phyloP scores from a whole-genome alignment of 2,113 vertebrate species.

The Chamaetylas fuelleborni region DNA sequence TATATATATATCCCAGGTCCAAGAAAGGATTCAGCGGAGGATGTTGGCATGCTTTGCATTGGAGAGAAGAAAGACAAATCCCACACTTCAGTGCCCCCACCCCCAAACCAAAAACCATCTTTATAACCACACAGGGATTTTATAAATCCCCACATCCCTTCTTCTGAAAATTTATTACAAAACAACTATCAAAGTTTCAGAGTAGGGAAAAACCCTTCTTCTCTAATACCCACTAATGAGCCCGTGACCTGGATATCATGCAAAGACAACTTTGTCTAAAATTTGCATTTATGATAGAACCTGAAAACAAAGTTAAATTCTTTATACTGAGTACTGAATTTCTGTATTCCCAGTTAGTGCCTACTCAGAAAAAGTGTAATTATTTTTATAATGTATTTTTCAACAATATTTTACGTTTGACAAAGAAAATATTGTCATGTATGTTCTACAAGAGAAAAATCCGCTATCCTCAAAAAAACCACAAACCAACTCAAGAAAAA shows the following conservation, averaged over 20 bases:
- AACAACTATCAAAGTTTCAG: constrained; percentile 3
- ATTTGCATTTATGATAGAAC: not conserved
- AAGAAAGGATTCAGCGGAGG: not conserved
- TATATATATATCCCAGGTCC: not conserved
- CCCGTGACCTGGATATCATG: not conserved
- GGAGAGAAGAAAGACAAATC: not conserved
- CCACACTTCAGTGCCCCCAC: not conserved
- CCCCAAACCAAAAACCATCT: constrained; percentile 18
- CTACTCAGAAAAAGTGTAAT: not conserved
- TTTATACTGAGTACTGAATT: not conserved
- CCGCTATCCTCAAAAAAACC: not conserved
- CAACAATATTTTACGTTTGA: not conserved
- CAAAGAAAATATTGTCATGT: not conserved
- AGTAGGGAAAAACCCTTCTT: not conserved
- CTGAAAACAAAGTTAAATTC: not conserved
- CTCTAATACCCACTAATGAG: not conserved
- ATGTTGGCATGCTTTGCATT: not conserved
- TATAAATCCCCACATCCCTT: not conserved
- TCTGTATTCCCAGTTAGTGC: not conserved
- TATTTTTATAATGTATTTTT: not conserved
- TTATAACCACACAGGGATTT: not conserved
- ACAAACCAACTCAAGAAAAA: not conserved
- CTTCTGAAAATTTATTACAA: not conserved
- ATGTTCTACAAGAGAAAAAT: not conserved
- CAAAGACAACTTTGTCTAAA: not conserved